A percentile compares a stretch with the other conserved stretches of the same genome.
Conservation (phyloP, 1,140 invertebrate genomes). For the Neodiprion pinetum region DNA sequence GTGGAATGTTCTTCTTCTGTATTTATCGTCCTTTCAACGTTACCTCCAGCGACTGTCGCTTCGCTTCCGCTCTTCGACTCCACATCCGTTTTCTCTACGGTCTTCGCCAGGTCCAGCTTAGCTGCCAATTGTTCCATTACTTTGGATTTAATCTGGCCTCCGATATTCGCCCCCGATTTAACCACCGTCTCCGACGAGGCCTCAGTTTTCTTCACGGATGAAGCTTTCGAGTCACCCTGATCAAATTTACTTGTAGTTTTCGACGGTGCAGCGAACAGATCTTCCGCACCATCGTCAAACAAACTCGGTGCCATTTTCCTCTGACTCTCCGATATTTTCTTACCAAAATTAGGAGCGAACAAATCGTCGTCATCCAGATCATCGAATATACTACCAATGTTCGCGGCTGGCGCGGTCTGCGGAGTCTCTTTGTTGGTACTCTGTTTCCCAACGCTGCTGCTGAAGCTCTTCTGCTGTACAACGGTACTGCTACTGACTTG, state of each 20-base stretch:
- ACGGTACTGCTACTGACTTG: neutral
- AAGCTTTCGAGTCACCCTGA: neutral
- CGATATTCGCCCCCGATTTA: neutral
- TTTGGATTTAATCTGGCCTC: neutral
- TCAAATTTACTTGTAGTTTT: neutral
- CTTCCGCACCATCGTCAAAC: constrained; percentile 6
- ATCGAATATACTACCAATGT: constrained; percentile 33
- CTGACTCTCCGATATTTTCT: constrained; percentile 9
- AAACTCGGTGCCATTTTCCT: constrained; percentile 19
- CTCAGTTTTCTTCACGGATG: neutral
- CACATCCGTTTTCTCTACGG: constrained; percentile 3
- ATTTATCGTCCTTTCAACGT: constrained; percentile 8
- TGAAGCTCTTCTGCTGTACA: neutral
- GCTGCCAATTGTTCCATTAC: neutral
- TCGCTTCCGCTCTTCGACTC: constrained; percentile 13
- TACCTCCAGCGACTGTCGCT: neutral
- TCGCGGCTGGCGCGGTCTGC: neutral
- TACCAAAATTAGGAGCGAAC: constrained; percentile 21
- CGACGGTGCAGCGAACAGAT: neutral
- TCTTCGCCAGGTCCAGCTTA: neutral
- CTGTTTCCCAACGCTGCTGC: neutral
- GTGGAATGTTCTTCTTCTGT: constrained; percentile 19
- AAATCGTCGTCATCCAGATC: constrained; percentile 37
- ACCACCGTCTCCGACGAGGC: neutral
- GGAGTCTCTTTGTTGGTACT: neutral